Evolutionary conservation across 2,888 invertebrate species (phyloP).

Genomic region (Deilephila porcellus): DNA sequence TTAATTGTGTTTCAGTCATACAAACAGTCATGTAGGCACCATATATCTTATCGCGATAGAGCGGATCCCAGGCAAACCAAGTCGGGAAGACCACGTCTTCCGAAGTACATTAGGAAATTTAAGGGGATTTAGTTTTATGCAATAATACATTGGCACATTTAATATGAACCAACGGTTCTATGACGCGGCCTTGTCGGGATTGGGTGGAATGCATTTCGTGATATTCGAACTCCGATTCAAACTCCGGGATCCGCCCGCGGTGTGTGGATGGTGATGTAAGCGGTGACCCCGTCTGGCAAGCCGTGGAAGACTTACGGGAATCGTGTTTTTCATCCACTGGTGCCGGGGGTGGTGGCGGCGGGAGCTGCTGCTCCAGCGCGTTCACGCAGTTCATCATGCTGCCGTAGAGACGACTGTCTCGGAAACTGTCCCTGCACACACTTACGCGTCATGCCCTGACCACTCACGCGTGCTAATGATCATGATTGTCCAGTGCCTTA

Average conservation of each 20-base stretch:
- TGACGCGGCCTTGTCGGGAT: not conserved
- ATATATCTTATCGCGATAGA: not conserved
- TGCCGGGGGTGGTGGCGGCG: conserved; percentile 85
- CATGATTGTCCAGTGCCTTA: conserved; percentile 27
- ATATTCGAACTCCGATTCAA: not conserved
- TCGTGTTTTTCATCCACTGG: conserved; percentile 81
- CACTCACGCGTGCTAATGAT: conserved; percentile 19
- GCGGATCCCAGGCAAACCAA: conserved; percentile 11
- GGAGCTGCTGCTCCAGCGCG: conserved; percentile 95
- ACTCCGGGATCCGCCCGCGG: conserved; percentile 2
- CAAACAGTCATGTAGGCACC: conserved; percentile 34
- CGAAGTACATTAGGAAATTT: not conserved
- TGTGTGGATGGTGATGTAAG: conserved; percentile 3
- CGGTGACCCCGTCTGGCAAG: conserved; percentile 19
- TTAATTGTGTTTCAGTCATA: conserved; percentile 5
- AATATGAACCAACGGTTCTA: not conserved
- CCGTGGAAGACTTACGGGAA: conserved; percentile 67
- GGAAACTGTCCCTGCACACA: conserved; percentile 92
- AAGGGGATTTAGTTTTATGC: not conserved
- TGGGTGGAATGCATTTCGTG: not conserved
- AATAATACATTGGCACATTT: not conserved
- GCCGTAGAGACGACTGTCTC: conserved; percentile 96
- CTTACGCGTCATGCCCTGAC: conserved; percentile 53
- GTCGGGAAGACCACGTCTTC: not conserved
- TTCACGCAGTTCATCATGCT: conserved; percentile 98